Evolutionary conservation across 2,797 vertebrate species (phyloP).

Genomic region (Dicrostonyx torquatus): DNA sequence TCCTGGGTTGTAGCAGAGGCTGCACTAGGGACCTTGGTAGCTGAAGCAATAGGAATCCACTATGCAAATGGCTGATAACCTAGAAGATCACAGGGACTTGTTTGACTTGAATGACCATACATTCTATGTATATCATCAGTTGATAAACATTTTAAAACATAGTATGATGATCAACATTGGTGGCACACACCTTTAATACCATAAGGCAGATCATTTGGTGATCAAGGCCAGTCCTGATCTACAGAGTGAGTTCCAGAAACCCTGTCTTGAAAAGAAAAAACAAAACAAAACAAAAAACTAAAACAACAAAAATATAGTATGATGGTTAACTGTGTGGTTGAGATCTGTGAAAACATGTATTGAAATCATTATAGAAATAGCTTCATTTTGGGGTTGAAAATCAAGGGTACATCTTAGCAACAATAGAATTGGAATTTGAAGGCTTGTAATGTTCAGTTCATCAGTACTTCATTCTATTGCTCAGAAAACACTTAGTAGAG

Average conservation of each 20-base stretch:
- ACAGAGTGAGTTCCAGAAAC: background rate
- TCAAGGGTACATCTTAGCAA: background rate
- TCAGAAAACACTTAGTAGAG: slow-evolving; percentile 23
- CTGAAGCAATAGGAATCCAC: background rate
- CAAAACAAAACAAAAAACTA: background rate
- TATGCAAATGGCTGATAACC: background rate
- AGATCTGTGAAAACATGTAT: background rate
- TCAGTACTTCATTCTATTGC: slow-evolving; percentile 11
- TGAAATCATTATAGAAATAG: background rate
- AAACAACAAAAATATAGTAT: background rate
- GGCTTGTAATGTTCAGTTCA: background rate
- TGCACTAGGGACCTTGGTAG: background rate
- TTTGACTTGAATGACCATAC: background rate
- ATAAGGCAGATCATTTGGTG: background rate
- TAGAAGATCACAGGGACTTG: background rate
- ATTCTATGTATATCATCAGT: background rate
- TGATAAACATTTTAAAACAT: background rate
- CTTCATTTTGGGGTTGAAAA: background rate
- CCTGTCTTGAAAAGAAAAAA: background rate
- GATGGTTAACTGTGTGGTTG: background rate
- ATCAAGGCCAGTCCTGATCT: background rate
- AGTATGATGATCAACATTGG: background rate
- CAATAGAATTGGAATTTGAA: slow-evolving; percentile 2
- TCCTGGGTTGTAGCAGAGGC: background rate
- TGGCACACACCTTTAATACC: background rate